Conservation (phyloP, 23 tunicate species). For the Styela plicata region DNA sequence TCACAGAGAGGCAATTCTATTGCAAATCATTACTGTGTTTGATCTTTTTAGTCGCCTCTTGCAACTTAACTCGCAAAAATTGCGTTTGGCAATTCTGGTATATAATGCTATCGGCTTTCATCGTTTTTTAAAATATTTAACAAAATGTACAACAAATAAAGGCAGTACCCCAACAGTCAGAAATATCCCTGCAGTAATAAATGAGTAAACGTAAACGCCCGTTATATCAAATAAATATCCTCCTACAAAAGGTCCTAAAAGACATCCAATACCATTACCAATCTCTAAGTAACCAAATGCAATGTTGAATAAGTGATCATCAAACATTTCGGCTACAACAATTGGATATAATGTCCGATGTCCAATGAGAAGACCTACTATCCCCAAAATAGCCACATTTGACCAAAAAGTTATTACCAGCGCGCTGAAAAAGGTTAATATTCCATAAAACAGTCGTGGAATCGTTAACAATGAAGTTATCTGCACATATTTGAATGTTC, state of each 20-base stretch:
- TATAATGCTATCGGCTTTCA: no score
- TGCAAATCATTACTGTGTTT: no score
- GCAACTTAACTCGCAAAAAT: no score
- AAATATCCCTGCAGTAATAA: constrained; percentile 31
- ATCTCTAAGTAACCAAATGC: constrained; percentile 38
- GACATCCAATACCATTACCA: constrained; percentile 46
- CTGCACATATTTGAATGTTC: neutral
- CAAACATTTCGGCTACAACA: constrained; percentile 37
- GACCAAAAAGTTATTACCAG: constrained; percentile 25
- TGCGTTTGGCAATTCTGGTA: no score
- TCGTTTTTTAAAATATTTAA: no score
- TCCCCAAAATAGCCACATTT: constrained; percentile 25
- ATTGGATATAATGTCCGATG: constrained; percentile 51
- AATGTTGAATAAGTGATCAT: constrained; percentile 22
- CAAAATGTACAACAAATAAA: no score
- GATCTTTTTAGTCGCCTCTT: no score
- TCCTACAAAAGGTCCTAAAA: constrained; percentile 47
- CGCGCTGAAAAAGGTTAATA: constrained; percentile 39
- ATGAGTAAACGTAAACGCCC: constrained; percentile 28
- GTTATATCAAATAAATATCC: constrained; percentile 46
- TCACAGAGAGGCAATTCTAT: no score
- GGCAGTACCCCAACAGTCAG: constrained; percentile 37
- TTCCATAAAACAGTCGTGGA: constrained; percentile 22
- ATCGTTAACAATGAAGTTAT: constrained; percentile 17
- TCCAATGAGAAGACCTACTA: constrained; percentile 41